These are phyloP conservation scores for Cheilosia vulpina DNA, from an alignment of 2,888 invertebrate genomes.

Conservation along the genomic window DNA sequence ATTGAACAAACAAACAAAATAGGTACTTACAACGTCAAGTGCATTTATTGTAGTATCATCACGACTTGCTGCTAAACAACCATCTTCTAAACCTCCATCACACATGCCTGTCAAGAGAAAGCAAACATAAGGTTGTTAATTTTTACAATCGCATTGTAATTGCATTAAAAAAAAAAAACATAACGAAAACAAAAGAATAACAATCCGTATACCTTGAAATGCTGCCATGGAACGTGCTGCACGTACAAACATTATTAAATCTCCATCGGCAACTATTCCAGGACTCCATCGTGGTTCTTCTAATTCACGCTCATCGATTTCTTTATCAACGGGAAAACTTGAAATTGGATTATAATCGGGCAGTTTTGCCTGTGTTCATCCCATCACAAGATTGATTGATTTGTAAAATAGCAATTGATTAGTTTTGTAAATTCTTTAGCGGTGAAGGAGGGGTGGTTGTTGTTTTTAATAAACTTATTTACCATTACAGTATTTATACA, in stretches of 20 bases:
- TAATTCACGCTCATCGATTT: conserved; percentile 84
- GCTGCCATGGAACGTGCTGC: conserved; percentile 99
- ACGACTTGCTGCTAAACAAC: conserved; percentile 97
- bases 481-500: conserved; percentile 63
- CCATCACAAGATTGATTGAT: conserved; percentile 70
- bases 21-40: conserved; percentile 90
- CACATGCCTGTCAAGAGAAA: conserved; percentile 90
- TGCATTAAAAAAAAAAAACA: conserved; percentile 13
- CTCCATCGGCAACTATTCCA: conserved; percentile 95
- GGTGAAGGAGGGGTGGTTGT: conserved; percentile 7
- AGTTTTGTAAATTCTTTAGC: conserved; percentile 67
- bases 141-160: conserved; percentile 30
- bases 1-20: conserved; percentile 87
- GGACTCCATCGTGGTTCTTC: conserved; percentile 98
- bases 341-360: conserved; percentile 84
- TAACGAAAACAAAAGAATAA: background rate
- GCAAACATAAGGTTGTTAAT: conserved; percentile 28
- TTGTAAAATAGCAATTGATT: conserved; percentile 75
- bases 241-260: conserved; percentile 98
- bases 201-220: conserved; percentile 87
- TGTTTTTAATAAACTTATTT: conserved; percentile 39
- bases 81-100: conserved; percentile 98
- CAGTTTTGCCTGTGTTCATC: conserved; percentile 83
- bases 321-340: conserved; percentile 84
- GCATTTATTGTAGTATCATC: conserved; percentile 99